Evolutionary conservation across 2,797 vertebrate genomes (phyloP), one percentile per base, ranked within the genome.

Genomic region (Dryobates pubescens): DNA sequence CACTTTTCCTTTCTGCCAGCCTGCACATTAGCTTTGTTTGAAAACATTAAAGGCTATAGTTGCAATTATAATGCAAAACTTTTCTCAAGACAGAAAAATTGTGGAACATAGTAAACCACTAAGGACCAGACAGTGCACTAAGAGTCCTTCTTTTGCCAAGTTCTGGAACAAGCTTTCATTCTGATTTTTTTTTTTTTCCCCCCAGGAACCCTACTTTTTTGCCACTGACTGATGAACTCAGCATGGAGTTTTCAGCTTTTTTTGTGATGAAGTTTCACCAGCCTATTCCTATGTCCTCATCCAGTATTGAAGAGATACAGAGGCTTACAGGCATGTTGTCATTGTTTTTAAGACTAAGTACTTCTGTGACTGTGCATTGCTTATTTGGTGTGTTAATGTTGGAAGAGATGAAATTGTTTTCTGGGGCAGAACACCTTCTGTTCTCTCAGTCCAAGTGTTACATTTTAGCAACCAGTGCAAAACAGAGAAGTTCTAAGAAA

Each of bases 211-310:
- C 96, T 30, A 71, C 47, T 59, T 98, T 98, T 92, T 90, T 92
- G 85, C 90, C 97, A 1, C 34, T 98, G 76, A 93, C 92, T 27
- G 96, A 98, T 38, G 95, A 96, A 32, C 62, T 93, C 29, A 88
- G 93, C 34, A 96, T 98, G 88, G 82, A 77, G 30, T 91, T 98
- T 59, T 96, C 98, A 18, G 98, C 98, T 72, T 97, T 93, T 83
- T 99, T 98, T 93, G 95, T 98, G 89, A 94, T 99, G 81, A 98
- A 89, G 68, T 97, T 98, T 80, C 96, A 97, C 58, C 96, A 98
- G 7, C 95, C 98, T 10, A 53, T 98, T 41, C 98, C 98, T 6
- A 56, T 98, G 88, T 94, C 95, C 62, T 78, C 13, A 19, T 94
- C 92, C 53, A 97, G 96, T 83, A 94, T 98, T 29, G 91, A 98